Evolutionary conservation across 1,140 invertebrate species (phyloP).

Genomic region (Teleogryllus occipitalis): DNA sequence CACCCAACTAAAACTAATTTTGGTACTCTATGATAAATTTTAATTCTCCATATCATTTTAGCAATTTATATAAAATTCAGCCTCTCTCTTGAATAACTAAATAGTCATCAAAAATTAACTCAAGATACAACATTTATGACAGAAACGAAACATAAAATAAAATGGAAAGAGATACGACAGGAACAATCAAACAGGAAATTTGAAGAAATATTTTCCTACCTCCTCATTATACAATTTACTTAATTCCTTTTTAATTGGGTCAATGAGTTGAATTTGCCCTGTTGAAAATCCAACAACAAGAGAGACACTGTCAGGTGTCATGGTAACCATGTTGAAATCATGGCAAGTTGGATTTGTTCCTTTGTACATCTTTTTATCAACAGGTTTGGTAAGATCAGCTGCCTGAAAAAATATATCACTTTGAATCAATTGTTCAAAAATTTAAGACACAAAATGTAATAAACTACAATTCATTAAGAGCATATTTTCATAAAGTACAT

Average conservation of each 20-base stretch:
- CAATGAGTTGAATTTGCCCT: slow-evolving; percentile 94
- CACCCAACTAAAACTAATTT: too few species aligned
- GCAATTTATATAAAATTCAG: too few species aligned
- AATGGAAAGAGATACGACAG: too few species aligned
- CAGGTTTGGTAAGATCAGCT: slow-evolving; percentile 88
- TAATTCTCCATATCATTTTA: too few species aligned
- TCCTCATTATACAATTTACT: slow-evolving; percentile 98
- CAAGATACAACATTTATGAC: too few species aligned
- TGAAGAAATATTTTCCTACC: slow-evolving; percentile 44
- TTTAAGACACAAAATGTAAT: neutral
- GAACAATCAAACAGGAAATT: neutral
- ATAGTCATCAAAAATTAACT: too few species aligned
- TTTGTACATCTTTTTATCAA: slow-evolving; percentile 97
- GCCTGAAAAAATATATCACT: slow-evolving; percentile 48
- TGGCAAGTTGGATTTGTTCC: slow-evolving; percentile 98
- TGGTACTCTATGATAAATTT: too few species aligned
- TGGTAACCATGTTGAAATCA: slow-evolving; percentile 87
- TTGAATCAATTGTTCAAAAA: too few species aligned
- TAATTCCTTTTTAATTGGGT: slow-evolving; percentile 91
- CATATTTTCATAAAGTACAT: too few species aligned
- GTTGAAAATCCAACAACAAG: slow-evolving; percentile 94
- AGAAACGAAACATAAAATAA: too few species aligned
- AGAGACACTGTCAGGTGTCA: slow-evolving; percentile 70
- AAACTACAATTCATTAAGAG: slow-evolving; percentile 14
- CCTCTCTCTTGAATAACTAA: too few species aligned